These are phyloP conservation scores for Halictus quadricinctus DNA, from an alignment of 2,888 invertebrate genomes.

Conservation along the genomic window DNA sequence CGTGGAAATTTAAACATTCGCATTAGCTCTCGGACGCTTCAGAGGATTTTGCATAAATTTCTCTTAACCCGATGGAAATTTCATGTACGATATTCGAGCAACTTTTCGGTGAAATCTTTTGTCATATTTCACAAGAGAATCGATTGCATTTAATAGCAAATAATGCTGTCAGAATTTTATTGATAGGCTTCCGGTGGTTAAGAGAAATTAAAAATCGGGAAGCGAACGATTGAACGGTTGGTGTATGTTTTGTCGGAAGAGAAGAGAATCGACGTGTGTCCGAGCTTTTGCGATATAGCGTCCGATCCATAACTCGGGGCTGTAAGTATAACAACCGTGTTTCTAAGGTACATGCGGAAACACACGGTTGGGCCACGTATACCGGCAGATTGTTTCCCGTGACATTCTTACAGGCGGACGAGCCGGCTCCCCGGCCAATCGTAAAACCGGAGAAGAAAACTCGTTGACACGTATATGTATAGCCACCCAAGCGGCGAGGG, in stretches of 20 bases:
- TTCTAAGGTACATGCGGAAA: conserved; percentile 75
- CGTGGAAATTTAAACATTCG: too few species aligned
- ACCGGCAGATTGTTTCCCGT: conserved; percentile 58
- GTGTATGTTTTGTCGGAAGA: neutral
- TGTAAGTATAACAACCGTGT: conserved; percentile 64
- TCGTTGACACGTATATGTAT: conserved; percentile 18
- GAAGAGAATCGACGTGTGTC: neutral
- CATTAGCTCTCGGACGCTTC: too few species aligned
- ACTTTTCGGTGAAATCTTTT: too few species aligned
- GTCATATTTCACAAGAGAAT: too few species aligned
- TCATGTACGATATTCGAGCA: too few species aligned
- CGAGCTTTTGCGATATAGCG: neutral
- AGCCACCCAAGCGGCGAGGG: neutral
- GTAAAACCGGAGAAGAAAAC: conserved; percentile 27
- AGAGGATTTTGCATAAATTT: too few species aligned
- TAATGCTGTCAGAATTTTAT: too few species aligned
- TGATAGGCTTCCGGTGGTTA: too few species aligned
- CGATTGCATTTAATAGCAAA: too few species aligned
- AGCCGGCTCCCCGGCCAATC: conserved; percentile 41
- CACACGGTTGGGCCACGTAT: conserved; percentile 82
- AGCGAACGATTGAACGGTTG: neutral
- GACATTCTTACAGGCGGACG: conserved; percentile 51
- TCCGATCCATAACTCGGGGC: conserved; percentile 40
- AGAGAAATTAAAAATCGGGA: neutral
- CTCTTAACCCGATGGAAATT: too few species aligned